Base-by-base conservation (phyloP, 2,888 invertebrate genomes). In the Encarsia formosa region DNA sequence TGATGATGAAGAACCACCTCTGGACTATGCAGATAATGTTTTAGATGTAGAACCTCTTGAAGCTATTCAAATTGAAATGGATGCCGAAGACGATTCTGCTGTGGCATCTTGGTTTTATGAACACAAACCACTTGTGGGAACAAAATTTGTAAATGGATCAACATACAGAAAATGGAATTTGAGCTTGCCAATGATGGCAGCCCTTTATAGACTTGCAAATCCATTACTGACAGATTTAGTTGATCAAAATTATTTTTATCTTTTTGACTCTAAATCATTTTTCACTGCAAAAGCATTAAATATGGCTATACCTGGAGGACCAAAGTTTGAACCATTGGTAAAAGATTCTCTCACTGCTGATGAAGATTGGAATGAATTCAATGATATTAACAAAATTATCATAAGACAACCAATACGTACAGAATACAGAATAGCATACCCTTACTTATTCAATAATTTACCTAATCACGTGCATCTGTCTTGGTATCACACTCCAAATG, bases 301-400 rank as follows among this genome's bases (percentile, higher is more conserved):
- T 71, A 94, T 99, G 90, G 98, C 99, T 1, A 98, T 99, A 66
- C 99, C 99, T 9, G 99, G 99, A 48, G 99, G 99, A 1, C 99
- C 99, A 0, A 99, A 99, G 76, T 99, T 99, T 78, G 99, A 99
- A 74, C 99, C 99, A 0, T 78, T 99, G 5, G 95, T 99, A 16
- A 99, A 99, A 70, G 99, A 99, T 75, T 90, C 93, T 65, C 95
- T 94, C 67, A 88, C 93, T 46, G 93, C 88, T 2, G 99, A 99
- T 78, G 99, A 99, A 77, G 99, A 99, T 74, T 99, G 99, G 99
- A 99, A 99, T 77, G 99, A 99, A 77, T 99, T 99, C 70, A 99
- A 99, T 78, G 99, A 99, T 70, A 99, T 99, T 63, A 99, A 99
- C 75, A 99, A 99, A 78, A 98, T 99, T 65, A 99, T 99, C 59